phyloP scores from a whole-genome alignment of 2,113 vertebrate genomes.

The Ammodytes marinus region DNA sequence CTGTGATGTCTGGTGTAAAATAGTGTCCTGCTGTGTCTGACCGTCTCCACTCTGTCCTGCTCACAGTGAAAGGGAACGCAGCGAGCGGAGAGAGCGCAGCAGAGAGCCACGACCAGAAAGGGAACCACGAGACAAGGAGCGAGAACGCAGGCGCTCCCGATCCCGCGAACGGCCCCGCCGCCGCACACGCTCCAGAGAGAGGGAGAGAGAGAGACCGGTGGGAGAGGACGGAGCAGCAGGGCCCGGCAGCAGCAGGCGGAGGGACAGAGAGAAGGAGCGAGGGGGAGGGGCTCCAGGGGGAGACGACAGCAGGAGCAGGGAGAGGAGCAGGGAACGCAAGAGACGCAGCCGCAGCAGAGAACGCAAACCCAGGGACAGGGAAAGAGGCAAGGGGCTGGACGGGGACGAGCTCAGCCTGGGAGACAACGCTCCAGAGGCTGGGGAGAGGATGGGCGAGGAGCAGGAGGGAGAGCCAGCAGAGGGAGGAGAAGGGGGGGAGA shows the following conservation, averaged over 20 bases:
- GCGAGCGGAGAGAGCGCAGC: constrained; percentile 88
- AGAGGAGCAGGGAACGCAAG: constrained; percentile 84
- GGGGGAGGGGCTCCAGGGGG: constrained; percentile 34
- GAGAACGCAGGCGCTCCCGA: constrained; percentile 87
- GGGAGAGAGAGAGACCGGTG: constrained; percentile 58
- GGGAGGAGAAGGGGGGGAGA: constrained; percentile 73
- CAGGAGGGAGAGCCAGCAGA: constrained; percentile 70
- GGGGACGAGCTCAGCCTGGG: constrained; percentile 78
- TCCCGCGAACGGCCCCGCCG: constrained; percentile 88
- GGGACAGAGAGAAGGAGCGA: constrained; percentile 76
- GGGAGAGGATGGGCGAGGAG: constrained; percentile 81
- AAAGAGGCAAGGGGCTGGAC: constrained; percentile 82
- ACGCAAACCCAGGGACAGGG: constrained; percentile 85
- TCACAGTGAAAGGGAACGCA: constrained; percentile 77
- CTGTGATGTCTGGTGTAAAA: neutral
- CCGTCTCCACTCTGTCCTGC: neutral
- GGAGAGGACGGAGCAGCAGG: constrained; percentile 64
- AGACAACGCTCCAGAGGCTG: constrained; percentile 65
- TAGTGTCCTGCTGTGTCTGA: neutral
- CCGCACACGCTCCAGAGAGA: constrained; percentile 84
- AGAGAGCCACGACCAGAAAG: constrained; percentile 86
- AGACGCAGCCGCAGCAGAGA: constrained; percentile 83
- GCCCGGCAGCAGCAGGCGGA: constrained; percentile 61
- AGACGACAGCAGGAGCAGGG: constrained; percentile 80
- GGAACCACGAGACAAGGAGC: constrained; percentile 83